phyloP scores from a whole-genome alignment of 2,113 vertebrate species.

The Heloderma charlesbogerti region DNA sequence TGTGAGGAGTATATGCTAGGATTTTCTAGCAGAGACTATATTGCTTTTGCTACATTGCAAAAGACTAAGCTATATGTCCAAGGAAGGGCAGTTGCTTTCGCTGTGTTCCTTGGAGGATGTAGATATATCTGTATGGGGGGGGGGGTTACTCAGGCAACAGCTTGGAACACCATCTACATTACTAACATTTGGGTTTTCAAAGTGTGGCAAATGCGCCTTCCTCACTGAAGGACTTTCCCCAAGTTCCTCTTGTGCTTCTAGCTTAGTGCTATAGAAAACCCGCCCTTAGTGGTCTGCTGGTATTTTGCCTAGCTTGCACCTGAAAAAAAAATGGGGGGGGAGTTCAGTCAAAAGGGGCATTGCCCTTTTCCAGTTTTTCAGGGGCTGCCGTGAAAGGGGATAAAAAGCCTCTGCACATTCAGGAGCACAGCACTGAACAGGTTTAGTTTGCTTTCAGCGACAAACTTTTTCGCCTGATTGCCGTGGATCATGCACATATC shows the following conservation, averaged over 20 bases:
- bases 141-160: background rate
- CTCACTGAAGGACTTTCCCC: background rate
- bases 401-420: background rate
- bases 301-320: background rate
- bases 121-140: background rate
- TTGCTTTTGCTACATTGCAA: background rate
- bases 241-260: background rate
- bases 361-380: background rate
- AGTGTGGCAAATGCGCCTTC: background rate
- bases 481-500: background rate
- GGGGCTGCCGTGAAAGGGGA: too few species aligned
- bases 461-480: background rate
- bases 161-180: background rate
- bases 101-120: background rate
- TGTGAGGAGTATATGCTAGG: background rate
- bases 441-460: background rate
- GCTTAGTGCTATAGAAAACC: too few species aligned
- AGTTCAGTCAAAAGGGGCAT: background rate
- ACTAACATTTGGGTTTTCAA: background rate
- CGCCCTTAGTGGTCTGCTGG: background rate
- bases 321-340: background rate
- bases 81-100: background rate
- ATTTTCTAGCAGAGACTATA: background rate
- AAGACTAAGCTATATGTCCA: background rate
- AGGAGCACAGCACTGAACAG: background rate